phyloP scores from a whole-genome alignment of 2,888 invertebrate genomes.

The Antitype chi region DNA sequence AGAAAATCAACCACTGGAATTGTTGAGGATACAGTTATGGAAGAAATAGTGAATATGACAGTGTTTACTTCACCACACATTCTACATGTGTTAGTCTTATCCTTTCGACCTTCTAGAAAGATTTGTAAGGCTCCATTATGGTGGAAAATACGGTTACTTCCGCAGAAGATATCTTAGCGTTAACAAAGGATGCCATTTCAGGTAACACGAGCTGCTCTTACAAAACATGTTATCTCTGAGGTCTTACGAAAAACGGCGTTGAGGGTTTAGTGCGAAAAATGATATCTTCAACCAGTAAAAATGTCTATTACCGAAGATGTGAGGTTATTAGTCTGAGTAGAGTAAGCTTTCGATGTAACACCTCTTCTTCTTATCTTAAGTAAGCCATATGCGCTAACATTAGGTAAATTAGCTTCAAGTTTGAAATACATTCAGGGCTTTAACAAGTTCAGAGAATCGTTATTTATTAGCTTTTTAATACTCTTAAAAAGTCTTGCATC shows the following conservation, averaged over 20 bases:
- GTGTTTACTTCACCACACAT: background rate
- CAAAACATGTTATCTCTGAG: slow-evolving; percentile 50
- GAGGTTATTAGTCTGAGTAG: slow-evolving; percentile 12
- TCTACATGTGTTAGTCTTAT: slow-evolving; percentile 4
- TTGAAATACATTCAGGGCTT: slow-evolving; percentile 25
- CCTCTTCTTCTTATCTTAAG: background rate
- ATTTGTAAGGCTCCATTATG: slow-evolving; percentile 63
- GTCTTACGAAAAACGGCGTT: slow-evolving; percentile 28
- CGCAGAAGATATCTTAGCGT: slow-evolving; percentile 54
- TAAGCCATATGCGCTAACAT: slow-evolving; percentile 6
- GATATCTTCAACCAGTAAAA: slow-evolving; percentile 23
- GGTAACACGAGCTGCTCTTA: slow-evolving; percentile 45
- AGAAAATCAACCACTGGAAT: slow-evolving; percentile 2
- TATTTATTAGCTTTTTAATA: slow-evolving; percentile 34
- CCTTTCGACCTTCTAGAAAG: slow-evolving; percentile 55
- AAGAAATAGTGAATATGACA: background rate
- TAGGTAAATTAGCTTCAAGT: slow-evolving; percentile 15
- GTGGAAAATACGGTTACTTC: slow-evolving; percentile 64
- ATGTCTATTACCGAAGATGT: background rate
- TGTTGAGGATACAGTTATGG: background rate
- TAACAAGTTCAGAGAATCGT: slow-evolving; percentile 24
- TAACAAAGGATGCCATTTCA: slow-evolving; percentile 56
- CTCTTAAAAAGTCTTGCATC: slow-evolving; percentile 36
- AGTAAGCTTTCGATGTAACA: slow-evolving; percentile 2
- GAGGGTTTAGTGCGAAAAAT: slow-evolving; percentile 33